Conservation (phyloP, 2,888 invertebrate genomes). For the Helleia helle region DNA sequence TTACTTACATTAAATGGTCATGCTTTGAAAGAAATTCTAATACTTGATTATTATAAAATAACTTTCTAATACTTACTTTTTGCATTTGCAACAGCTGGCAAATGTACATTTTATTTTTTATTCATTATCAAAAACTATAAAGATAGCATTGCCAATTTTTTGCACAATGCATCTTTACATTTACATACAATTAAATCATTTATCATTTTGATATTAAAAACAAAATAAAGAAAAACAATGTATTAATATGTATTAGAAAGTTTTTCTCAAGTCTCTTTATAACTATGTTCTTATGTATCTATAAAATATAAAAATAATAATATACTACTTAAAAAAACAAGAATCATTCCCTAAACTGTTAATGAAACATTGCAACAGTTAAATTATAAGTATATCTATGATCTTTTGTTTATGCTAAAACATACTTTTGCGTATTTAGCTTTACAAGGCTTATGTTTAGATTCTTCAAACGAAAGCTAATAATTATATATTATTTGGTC, state of each 20-base stretch:
- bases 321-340: slow-evolving; percentile 2
- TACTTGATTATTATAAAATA: slow-evolving; percentile 22
- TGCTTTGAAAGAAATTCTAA: slow-evolving; percentile 25
- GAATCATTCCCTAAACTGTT: not conserved
- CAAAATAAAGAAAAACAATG: slow-evolving; percentile 12
- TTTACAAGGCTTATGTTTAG: slow-evolving; percentile 4
- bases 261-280: slow-evolving; percentile 4
- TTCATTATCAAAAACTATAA: no score
- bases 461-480: not conserved
- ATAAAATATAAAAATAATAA: slow-evolving; percentile 7
- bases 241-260: not conserved
- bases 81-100: no score
- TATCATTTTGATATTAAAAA: not conserved
- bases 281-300: slow-evolving; percentile 2
- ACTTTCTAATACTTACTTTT: slow-evolving; percentile 22
- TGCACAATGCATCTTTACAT: no score
- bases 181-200: no score
- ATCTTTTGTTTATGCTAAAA: not conserved
- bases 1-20: slow-evolving; percentile 38
- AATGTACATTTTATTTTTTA: no score
- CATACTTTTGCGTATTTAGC: not conserved
- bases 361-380: slow-evolving; percentile 3
- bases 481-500: not conserved
- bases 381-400: slow-evolving; percentile 4
- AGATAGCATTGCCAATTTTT: no score